Percentiles rank a stretch among this genome's conserved stretches.
Evolutionary conservation across 2,888 invertebrate species (phyloP).

Genomic region (Tetragonisca angustula): DNA sequence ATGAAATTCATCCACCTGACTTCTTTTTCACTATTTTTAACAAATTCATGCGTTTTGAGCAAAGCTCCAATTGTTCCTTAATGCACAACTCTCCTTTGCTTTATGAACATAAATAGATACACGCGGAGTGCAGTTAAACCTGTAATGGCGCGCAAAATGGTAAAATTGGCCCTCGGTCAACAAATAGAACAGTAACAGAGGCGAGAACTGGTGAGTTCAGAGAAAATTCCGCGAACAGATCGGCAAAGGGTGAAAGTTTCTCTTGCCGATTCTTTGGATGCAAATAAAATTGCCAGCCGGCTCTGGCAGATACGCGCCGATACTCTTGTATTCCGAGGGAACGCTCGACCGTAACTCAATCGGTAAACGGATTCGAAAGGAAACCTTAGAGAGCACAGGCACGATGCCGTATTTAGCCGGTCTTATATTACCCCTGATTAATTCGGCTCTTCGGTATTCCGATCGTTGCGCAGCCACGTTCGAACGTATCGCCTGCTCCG

Average conservation of each 20-base stretch:
- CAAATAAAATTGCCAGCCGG: background rate
- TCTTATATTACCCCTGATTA: slow-evolving; percentile 42
- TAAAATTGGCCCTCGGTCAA: too few species aligned
- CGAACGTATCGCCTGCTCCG: slow-evolving; percentile 30
- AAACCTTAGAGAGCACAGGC: background rate
- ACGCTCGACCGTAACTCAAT: background rate
- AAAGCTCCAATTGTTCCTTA: too few species aligned
- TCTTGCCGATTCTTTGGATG: background rate
- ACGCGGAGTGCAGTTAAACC: too few species aligned
- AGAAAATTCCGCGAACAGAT: background rate
- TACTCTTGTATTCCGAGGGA: background rate
- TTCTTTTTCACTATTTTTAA: too few species aligned
- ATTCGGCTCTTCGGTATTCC: slow-evolving; percentile 42
- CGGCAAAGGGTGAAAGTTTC: background rate
- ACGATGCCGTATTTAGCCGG: background rate
- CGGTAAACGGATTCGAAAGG: background rate
- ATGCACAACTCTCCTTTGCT: too few species aligned
- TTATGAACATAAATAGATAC: too few species aligned
- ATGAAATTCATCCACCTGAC: too few species aligned
- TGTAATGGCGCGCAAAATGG: too few species aligned
- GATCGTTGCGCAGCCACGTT: background rate
- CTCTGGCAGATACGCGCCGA: background rate
- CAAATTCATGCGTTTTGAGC: too few species aligned
- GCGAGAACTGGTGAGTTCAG: too few species aligned
- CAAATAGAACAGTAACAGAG: too few species aligned